Percentiles rank a stretch among this genome's conserved stretches.
These are phyloP conservation scores for Calliscelio sp. DNA, from an alignment of 2,888 invertebrate species.

Conservation along the genomic window DNA sequence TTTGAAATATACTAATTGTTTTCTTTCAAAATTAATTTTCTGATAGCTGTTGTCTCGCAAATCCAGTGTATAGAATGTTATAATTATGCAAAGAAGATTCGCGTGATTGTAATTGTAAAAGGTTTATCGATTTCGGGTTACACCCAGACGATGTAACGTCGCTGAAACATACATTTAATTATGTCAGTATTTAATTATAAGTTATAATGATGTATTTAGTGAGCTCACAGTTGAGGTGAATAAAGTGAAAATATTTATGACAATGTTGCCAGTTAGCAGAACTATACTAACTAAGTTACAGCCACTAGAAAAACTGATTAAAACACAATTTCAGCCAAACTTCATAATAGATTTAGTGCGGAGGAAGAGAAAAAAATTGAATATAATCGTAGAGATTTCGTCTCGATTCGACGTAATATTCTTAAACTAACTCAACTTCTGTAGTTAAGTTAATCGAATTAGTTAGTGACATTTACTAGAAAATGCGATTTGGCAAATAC, in stretches of 20 bases:
- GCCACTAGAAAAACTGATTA: not conserved
- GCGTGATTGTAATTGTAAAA: not conserved
- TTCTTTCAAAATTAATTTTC: too few relatives aligned
- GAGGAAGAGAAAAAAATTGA: too few relatives aligned
- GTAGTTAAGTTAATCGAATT: not conserved
- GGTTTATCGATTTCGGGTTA: not conserved
- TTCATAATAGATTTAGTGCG: too few relatives aligned
- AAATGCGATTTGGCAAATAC: too few relatives aligned
- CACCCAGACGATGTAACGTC: not conserved
- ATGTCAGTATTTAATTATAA: constrained; percentile 2
- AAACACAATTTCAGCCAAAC: not conserved
- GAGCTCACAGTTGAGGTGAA: not conserved
- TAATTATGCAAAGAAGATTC: too few relatives aligned
- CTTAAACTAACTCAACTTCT: not conserved
- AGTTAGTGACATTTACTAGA: not conserved
- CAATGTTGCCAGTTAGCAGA: not conserved
- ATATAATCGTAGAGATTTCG: too few relatives aligned
- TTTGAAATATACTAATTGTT: too few relatives aligned
- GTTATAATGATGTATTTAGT: not conserved
- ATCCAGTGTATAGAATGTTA: too few relatives aligned
- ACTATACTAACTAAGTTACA: not conserved
- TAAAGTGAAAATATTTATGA: not conserved
- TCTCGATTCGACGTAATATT: not conserved
- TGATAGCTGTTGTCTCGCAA: too few relatives aligned
- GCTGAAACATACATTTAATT: constrained; percentile 5